phyloP scores from a whole-genome alignment of 2,113 vertebrate species.

The Enhydra lutris region DNA sequence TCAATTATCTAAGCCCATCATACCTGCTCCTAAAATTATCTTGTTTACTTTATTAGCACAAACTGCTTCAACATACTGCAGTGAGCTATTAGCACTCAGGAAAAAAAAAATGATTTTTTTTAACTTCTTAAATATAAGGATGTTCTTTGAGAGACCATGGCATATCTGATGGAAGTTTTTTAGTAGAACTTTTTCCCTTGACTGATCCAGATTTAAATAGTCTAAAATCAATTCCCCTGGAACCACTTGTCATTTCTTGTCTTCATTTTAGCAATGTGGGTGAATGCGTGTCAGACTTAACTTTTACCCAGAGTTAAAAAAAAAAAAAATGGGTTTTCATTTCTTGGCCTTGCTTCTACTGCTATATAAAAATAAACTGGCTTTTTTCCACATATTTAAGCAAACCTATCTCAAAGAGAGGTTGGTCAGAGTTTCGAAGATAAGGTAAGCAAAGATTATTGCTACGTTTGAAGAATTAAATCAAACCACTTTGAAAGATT shows the following conservation, averaged over 20 bases:
- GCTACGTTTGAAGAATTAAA: background rate
- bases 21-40: background rate
- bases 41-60: constrained; percentile 28
- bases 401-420: background rate
- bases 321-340: background rate
- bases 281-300: constrained; percentile 30
- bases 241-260: constrained; percentile 63
- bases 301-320: constrained; percentile 24
- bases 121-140: constrained; percentile 18
- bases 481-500: constrained; percentile 22
- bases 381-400: background rate
- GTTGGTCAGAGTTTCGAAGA: constrained; percentile 10
- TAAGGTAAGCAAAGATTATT: constrained; percentile 7
- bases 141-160: constrained; percentile 36
- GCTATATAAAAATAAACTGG: constrained; percentile 62
- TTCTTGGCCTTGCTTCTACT: constrained; percentile 15
- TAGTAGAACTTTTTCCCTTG: background rate
- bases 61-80: background rate
- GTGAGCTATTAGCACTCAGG: background rate
- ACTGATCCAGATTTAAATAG: constrained; percentile 51
- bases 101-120: constrained; percentile 16
- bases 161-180: background rate
- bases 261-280: constrained; percentile 46
- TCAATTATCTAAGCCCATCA: constrained; percentile 28
- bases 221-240: constrained; percentile 59